Evolutionary conservation across 1,140 invertebrate species (phyloP), one percentile per base, ranked within the genome.

Genomic region (Zophobas morio): DNA sequence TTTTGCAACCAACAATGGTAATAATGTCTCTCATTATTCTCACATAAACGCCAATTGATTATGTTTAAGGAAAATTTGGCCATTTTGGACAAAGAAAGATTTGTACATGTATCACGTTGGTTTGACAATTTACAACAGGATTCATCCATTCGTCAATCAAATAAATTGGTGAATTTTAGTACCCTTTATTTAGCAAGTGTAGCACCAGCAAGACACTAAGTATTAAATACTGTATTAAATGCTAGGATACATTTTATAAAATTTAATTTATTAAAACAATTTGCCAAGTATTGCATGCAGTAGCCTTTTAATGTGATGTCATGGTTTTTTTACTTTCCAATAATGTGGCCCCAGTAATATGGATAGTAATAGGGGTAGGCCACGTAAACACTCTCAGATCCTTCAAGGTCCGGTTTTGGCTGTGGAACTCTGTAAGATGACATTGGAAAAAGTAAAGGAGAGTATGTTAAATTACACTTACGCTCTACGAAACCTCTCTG

Each of bases 61-160:
- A 63, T 73, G 70, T 85, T 87, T 1, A 71, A 89, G 89, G 85
- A 84, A 79, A 86, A 85, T 34, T 83, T 92, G 37, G 86, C 85
- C 0, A 86, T 87, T 33, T 86, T 89, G 76, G 90, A 92, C 1
- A 92, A 92, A 74, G 91, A 90, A 75, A 88, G 88, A 76, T 90
- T 89, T 70, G 73, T 91, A n/a, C 89, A 92, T 81, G 84, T 93
- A 0, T 92, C 90, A 1, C 87, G 92, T 76, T 93, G 92, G 92
- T 93, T 91, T 80, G 90, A 92, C 80, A 90, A 92, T 82, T 84
- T 93, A 76, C 91, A 93, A 76, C 88, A 92, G 81, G 88, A 91
- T 77, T 84, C 87, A 3, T 87, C 87, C 79, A 82, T 92, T 37
- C 85, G 90, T 56, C 89, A 90, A 74, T 87, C 88, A 72, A 87